Conservation (phyloP, 1,140 invertebrate species). For the Eriosoma lanigerum region DNA sequence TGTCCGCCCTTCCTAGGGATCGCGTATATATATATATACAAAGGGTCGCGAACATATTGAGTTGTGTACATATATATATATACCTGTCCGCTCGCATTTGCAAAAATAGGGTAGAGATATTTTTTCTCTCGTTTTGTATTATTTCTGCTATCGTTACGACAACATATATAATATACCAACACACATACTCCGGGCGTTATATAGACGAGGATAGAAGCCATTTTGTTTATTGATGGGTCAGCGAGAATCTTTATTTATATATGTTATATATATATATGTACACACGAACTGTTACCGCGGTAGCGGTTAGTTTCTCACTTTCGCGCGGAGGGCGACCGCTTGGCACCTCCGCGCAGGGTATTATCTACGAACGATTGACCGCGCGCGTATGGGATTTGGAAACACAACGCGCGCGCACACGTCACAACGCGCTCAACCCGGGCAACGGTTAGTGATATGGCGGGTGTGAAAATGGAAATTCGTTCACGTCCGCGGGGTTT, state of each 20-base stretch:
- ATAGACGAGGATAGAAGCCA: constrained; percentile 19
- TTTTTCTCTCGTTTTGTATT: constrained; percentile 5
- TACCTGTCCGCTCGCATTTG: neutral
- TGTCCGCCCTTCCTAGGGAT: neutral
- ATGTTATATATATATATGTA: no score
- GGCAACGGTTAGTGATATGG: neutral
- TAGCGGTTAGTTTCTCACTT: neutral
- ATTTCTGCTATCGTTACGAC: neutral
- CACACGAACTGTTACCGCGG: neutral
- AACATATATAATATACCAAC: no score
- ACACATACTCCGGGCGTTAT: neutral
- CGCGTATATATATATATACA: neutral
- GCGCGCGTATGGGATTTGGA: constrained; percentile 39
- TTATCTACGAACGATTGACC: constrained; percentile 51
- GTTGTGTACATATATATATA: constrained; percentile 31
- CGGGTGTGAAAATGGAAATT: constrained; percentile 32
- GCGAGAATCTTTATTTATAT: constrained; percentile 50
- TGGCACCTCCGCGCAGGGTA: constrained; percentile 44
- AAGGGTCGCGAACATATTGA: constrained; percentile 43
- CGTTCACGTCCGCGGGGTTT: constrained; percentile 47
- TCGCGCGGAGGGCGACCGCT: neutral
- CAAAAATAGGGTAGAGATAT: constrained; percentile 25
- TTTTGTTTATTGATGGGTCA: constrained; percentile 51
- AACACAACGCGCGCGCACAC: neutral
- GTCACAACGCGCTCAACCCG: neutral